Conservation (phyloP, 2,797 vertebrate genomes). For the Sardinella longiceps region DNA sequence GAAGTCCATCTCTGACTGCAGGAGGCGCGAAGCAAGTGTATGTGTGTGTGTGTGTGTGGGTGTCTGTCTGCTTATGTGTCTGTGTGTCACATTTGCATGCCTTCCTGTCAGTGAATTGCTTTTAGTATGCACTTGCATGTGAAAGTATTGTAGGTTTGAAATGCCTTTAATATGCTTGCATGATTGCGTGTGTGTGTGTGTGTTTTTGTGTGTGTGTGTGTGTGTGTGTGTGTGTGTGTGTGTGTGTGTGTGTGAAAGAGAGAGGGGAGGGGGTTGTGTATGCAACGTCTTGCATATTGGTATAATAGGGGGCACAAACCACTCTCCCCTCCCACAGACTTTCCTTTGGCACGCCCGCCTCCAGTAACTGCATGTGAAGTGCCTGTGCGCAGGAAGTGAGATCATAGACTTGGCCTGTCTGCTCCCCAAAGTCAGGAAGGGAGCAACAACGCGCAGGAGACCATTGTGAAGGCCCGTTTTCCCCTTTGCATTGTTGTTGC, state of each 20-base stretch:
- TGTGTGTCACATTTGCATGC: background rate
- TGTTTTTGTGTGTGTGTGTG: no score
- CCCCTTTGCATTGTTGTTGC: constrained; percentile 64
- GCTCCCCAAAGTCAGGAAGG: constrained; percentile 65
- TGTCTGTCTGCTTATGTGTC: constrained; percentile 12
- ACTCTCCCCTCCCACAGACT: background rate
- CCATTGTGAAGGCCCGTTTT: constrained; percentile 64
- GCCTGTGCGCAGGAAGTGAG: constrained; percentile 68
- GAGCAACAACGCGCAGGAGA: constrained; percentile 29
- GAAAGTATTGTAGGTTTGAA: background rate
- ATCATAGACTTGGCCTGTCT: constrained; percentile 59
- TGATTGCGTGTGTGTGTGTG: background rate
- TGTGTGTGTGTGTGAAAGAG: background rate
- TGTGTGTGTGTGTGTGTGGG: constrained; percentile 18
- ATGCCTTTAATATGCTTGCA: background rate
- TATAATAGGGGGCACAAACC: background rate
- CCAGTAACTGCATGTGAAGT: constrained; percentile 45
- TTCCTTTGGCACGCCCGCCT: constrained; percentile 20
- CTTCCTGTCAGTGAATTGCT: background rate
- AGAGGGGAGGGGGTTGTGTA: background rate
- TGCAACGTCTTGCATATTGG: background rate
- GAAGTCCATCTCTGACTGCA: constrained; percentile 5
- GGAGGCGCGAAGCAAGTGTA: background rate
- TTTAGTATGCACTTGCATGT: background rate
- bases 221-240: background rate